These are phyloP conservation scores for Heteromurus nitidus DNA, from an alignment of 2,888 invertebrate species.

Conservation along the genomic window DNA sequence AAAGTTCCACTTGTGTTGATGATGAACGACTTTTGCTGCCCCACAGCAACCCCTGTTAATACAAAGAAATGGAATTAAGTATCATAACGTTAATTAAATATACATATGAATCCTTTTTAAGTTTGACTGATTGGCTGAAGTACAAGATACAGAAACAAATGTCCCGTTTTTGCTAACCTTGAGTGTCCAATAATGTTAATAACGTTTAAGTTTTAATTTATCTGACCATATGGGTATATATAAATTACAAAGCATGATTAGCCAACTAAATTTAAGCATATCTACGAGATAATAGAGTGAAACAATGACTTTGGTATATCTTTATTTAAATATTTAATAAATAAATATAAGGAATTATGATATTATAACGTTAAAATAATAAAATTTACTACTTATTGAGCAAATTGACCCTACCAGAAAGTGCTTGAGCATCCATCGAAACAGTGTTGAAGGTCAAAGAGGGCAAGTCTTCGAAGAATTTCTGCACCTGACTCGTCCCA, in stretches of 20 bases:
- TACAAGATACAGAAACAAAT: no score
- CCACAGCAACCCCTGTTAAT: constrained; percentile 79
- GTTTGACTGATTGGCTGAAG: no score
- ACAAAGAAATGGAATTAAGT: no score
- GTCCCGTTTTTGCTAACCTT: no score
- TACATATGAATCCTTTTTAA: background rate
- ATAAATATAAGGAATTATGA: background rate
- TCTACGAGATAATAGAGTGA: no score
- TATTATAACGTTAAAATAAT: background rate
- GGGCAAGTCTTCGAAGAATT: constrained; percentile 90
- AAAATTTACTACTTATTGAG: background rate
- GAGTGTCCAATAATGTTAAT: no score
- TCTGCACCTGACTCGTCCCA: constrained; percentile 88
- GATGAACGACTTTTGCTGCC: constrained; percentile 86
- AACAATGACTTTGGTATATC: no score
- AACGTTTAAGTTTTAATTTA: no score
- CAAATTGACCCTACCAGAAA: constrained; percentile 78
- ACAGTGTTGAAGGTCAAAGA: constrained; percentile 85
- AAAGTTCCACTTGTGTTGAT: constrained; percentile 83
- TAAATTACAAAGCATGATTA: no score
- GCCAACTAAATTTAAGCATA: no score
- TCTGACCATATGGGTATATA: no score
- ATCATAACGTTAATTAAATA: background rate
- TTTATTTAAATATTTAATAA: no score
- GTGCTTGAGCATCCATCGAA: constrained; percentile 91